Evolutionary conservation across 35 echinoderm and acorn worm species (phyloP).

Genomic region (Heliocidaris erythrogramma): DNA sequence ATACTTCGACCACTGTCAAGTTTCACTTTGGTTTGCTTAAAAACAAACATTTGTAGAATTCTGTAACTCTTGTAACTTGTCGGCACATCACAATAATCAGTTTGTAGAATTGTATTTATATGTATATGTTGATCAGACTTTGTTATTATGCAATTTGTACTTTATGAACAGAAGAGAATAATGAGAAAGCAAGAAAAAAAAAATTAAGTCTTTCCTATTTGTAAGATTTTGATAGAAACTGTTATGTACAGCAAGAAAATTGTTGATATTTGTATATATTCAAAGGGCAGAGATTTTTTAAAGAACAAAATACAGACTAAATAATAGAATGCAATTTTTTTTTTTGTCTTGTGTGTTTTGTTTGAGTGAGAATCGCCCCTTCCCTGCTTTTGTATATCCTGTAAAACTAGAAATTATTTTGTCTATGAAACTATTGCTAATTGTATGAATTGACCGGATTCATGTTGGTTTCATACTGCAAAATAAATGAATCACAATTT

Average conservation of each 20-base stretch:
- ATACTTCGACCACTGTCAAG: background rate
- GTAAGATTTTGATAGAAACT: slow-evolving; percentile 40
- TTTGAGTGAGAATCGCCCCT: background rate
- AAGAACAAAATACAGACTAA: slow-evolving; percentile 24
- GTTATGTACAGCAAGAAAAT: background rate
- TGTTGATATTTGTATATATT: slow-evolving; percentile 42
- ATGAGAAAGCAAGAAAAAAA: background rate
- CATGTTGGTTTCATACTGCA: too few relatives aligned
- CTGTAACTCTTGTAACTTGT: background rate
- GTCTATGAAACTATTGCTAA: too few relatives aligned
- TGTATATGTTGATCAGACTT: background rate
- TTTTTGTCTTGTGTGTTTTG: background rate
- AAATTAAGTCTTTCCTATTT: slow-evolving; percentile 51
- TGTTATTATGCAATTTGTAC: slow-evolving; percentile 27
- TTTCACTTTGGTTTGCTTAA: background rate
- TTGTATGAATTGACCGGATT: too few relatives aligned
- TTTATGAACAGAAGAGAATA: background rate
- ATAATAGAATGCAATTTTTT: slow-evolving; percentile 12
- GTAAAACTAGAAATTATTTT: too few relatives aligned
- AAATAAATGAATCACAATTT: too few relatives aligned
- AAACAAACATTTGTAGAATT: background rate
- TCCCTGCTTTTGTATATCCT: too few relatives aligned
- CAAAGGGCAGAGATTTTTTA: slow-evolving; percentile 26
- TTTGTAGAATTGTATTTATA: background rate
- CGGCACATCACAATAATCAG: background rate